Evolutionary conservation across 1,140 invertebrate species (phyloP).

Genomic region (Drosophila ficusphila): DNA sequence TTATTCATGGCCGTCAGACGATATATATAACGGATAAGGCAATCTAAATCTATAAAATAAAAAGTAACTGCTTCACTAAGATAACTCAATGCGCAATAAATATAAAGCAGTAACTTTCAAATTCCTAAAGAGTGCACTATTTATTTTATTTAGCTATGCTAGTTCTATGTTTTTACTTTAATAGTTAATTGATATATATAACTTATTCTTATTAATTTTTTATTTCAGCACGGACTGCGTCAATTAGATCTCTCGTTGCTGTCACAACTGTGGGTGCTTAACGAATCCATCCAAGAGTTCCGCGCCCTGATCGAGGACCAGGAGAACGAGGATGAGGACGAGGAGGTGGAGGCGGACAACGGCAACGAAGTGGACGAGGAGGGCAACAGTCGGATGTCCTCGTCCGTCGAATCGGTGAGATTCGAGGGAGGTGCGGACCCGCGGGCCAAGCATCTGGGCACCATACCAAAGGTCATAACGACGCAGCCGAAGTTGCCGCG

Average conservation of each 20-base stretch:
- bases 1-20: constrained; percentile 36
- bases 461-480: constrained; percentile 84
- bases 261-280: constrained; percentile 94
- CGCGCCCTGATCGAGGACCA: constrained; percentile 90
- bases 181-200: no score
- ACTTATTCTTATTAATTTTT: no score
- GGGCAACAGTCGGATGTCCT: constrained; percentile 85
- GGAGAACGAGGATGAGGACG: constrained; percentile 84
- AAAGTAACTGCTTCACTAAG: constrained; percentile 1
- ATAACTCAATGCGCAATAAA: not conserved
- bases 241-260: constrained; percentile 93
- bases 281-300: constrained; percentile 95
- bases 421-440: constrained; percentile 86
- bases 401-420: constrained; percentile 86
- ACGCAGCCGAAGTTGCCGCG: constrained; percentile 29
- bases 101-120: not conserved
- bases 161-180: no score
- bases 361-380: constrained; percentile 79
- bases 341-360: constrained; percentile 51
- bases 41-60: constrained; percentile 8
- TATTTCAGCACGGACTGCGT: constrained; percentile 88
- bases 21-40: constrained; percentile 18
- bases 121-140: no score
- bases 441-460: constrained; percentile 68
- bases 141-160: no score